Base-by-base conservation (phyloP, 2,113 vertebrate genomes). In the Cyphomyrus discorhynchus region DNA sequence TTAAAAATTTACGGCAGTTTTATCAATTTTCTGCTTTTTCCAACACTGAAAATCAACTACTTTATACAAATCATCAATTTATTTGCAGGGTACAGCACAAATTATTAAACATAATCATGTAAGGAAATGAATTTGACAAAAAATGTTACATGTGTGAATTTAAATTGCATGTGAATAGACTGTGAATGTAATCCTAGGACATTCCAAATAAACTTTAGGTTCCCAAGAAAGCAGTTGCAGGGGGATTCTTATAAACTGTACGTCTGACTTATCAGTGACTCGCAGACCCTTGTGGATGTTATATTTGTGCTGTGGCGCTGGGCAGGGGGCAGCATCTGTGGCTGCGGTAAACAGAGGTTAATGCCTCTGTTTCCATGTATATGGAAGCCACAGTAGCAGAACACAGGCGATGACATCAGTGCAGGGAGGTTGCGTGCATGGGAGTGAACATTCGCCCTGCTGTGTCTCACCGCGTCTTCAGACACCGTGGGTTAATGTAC, bases 381-480 rank as follows among this genome's bases (percentile, higher is more conserved):
- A n/a, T 74, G 89, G 4, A 53, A 90, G 39, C 49, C 84, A 11
- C 35, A 87, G 90, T 17, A 1, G 62, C 39, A 9, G 74, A 91
- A 91, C 58, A 89, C 90, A 92, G 91, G 92, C 92, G 90, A 91
- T 91, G 91, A 92, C 93, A 91, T 92, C 90, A 85, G 91, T 80
- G 87, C 89, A 90, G 93, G 93, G 94, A 91, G 92, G 92, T 95
- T 86, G 94, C 93, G 94, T 95, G 95, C 93, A 91, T 91, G 91
- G 90, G 89, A 83, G 88, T 87, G 92, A 93, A 92, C 92, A 90
- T 82, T 92, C 91, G 90, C 47, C 89, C 90, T 42, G 2, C 50
- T 11, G 11, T 70, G 89, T 35, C 90, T 49, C 46, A 58, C 39
- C 86, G 10, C 53, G 7, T 19, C 77, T 53, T 21, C 88, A 47